Percentiles rank a stretch among this genome's conserved stretches.
These are phyloP conservation scores for Plecotus auritus DNA, from an alignment of 2,113 vertebrate genomes.

Conservation along the genomic window DNA sequence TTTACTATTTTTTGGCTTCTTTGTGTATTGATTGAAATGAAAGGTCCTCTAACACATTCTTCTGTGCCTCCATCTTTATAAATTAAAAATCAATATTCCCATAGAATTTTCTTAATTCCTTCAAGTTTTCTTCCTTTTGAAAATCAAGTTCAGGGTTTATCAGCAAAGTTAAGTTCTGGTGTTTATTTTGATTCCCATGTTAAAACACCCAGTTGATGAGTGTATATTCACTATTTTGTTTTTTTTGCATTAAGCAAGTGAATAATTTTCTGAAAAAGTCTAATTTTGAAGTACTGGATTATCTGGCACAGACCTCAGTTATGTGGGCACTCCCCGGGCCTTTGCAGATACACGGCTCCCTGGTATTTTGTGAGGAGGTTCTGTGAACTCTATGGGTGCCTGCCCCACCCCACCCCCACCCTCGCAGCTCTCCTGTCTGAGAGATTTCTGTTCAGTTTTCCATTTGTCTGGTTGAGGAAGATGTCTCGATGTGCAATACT, in stretches of 20 bases:
- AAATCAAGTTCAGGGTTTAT: background rate
- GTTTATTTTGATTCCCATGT: background rate
- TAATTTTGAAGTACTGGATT: background rate
- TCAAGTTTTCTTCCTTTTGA: background rate
- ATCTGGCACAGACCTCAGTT: background rate
- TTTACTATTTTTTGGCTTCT: background rate
- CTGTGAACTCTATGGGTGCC: fast-evolving
- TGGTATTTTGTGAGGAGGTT: background rate
- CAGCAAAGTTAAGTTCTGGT: background rate
- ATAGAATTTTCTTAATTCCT: background rate
- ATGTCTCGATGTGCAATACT: background rate
- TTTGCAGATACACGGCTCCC: fast-evolving
- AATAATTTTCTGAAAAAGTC: background rate
- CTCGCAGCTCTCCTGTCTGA: background rate
- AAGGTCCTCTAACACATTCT: background rate
- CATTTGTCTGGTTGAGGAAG: background rate
- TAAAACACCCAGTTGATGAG: background rate
- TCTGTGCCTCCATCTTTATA: background rate
- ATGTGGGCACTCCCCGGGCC: too few species aligned
- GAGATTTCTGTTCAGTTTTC: background rate
- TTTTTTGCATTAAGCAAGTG: background rate
- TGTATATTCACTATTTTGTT: background rate
- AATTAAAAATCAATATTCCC: background rate
- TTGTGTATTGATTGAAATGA: background rate
- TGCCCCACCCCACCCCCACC: background rate